A percentile compares a stretch with the other conserved stretches of the same genome.
Conservation (phyloP, 2,797 vertebrate genomes). For the Chelidonichthys spinosus region DNA sequence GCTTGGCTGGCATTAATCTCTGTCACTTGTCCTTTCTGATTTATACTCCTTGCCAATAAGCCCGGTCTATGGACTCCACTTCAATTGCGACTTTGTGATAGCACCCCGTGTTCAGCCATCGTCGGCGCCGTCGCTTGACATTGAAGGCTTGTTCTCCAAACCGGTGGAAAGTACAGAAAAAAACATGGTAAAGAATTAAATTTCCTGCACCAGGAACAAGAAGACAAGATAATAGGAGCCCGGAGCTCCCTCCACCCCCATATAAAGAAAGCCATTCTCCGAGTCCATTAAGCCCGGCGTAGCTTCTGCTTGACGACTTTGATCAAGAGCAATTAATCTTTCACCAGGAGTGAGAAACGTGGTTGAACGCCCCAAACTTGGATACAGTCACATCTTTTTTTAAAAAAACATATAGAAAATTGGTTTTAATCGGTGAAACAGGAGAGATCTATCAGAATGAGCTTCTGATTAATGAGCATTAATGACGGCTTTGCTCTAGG, state of each 20-base stretch:
- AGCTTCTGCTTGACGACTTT: constrained; percentile 68
- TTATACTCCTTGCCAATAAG: constrained; percentile 84
- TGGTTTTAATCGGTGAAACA: constrained; percentile 62
- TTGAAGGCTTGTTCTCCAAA: constrained; percentile 88
- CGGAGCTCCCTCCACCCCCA: constrained; percentile 49
- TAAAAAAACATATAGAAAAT: constrained; percentile 59
- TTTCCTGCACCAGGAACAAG: constrained; percentile 77
- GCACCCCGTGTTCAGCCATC: constrained; percentile 80
- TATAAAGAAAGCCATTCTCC: constrained; percentile 61
- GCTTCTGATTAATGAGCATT: constrained; percentile 72
- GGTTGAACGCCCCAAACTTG: constrained; percentile 36
- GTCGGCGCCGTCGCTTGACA: constrained; percentile 84
- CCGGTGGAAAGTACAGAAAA: constrained; percentile 71
- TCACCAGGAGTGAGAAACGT: constrained; percentile 58
- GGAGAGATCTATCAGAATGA: constrained; percentile 55
- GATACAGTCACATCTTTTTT: constrained; percentile 47
- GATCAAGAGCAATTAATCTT: constrained; percentile 82
- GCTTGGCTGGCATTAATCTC: constrained; percentile 83
- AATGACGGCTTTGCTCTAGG: constrained; percentile 53
- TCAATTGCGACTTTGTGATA: constrained; percentile 82
- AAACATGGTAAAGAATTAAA: constrained; percentile 79
- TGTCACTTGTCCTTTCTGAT: constrained; percentile 89
- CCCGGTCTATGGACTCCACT: constrained; percentile 72
- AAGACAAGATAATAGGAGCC: constrained; percentile 81
- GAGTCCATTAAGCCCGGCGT: constrained; percentile 65